These are phyloP conservation scores for Eupsilia transversa DNA, from an alignment of 2,888 invertebrate genomes.

Conservation along the genomic window DNA sequence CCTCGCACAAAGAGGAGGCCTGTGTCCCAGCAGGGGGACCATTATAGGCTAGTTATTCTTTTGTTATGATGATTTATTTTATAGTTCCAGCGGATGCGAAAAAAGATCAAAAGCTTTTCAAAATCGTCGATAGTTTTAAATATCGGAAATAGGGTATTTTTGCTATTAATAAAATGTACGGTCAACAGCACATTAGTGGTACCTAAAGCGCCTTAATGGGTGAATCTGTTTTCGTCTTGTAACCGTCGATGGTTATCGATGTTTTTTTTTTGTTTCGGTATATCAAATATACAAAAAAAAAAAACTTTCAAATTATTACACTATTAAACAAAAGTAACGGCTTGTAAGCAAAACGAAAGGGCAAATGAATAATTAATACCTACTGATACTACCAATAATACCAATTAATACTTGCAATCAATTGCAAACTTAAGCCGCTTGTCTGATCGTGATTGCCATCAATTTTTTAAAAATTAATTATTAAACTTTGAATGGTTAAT, in stretches of 20 bases:
- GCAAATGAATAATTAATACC: neutral
- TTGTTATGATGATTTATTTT: neutral
- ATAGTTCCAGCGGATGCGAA: neutral
- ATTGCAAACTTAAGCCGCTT: neutral
- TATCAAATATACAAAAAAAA: neutral
- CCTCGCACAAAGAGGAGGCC: no score
- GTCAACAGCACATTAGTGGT: neutral
- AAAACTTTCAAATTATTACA: neutral
- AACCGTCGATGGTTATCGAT: neutral
- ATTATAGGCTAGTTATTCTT: neutral
- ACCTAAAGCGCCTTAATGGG: no score
- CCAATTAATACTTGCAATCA: neutral
- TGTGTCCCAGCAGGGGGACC: no score
- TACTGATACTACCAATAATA: neutral
- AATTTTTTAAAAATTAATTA: neutral
- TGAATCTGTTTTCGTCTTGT: no score
- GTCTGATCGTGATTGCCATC: slow-evolving; percentile 9
- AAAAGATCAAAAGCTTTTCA: neutral
- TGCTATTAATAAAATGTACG: neutral
- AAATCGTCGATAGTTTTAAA: neutral
- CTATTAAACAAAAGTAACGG: neutral
- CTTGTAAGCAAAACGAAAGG: neutral
- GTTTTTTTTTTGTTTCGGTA: neutral
- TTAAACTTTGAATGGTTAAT: neutral
- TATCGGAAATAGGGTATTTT: neutral